A percentile compares a stretch with the other conserved stretches of the same genome.
Evolutionary conservation across 2,113 vertebrate species (phyloP).

Genomic region (Melanocharis versteri): DNA sequence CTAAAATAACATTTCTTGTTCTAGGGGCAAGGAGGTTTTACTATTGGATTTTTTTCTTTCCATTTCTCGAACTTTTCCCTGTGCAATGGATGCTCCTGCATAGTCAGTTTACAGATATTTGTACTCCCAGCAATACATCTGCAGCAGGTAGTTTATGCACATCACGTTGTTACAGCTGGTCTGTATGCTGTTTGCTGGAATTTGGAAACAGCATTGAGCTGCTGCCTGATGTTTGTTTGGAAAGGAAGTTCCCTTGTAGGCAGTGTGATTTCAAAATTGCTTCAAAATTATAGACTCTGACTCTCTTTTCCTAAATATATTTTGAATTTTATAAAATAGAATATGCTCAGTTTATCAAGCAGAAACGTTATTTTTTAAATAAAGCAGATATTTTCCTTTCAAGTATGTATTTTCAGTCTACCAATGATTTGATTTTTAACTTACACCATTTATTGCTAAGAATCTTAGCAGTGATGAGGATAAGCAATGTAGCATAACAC

Average conservation of each 20-base stretch:
- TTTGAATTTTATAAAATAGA: background rate
- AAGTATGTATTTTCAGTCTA: slow-evolving; percentile 2
- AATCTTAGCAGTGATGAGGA: slow-evolving; percentile 78
- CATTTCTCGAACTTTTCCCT: background rate
- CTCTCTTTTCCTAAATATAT: background rate
- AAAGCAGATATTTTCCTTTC: slow-evolving; percentile 23
- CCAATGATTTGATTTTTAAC: slow-evolving; percentile 30
- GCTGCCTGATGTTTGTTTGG: background rate
- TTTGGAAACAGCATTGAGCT: background rate
- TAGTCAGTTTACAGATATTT: background rate
- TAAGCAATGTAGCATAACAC: slow-evolving; percentile 86
- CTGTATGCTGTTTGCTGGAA: background rate
- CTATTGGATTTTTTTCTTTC: background rate
- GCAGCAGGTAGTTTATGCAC: background rate
- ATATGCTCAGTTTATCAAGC: background rate
- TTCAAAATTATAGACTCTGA: background rate
- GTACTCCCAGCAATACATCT: background rate
- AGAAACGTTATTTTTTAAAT: background rate
- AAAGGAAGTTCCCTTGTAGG: background rate
- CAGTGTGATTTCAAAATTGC: background rate
- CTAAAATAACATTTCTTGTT: background rate
- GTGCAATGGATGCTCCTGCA: background rate
- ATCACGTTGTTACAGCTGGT: background rate
- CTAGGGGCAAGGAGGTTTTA: background rate
- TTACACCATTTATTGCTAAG: slow-evolving; percentile 58